Percentiles rank a stretch among this genome's conserved stretches.
phyloP scores from a whole-genome alignment of 2,113 vertebrate species.

The Petrocephalus microphthalmus region DNA sequence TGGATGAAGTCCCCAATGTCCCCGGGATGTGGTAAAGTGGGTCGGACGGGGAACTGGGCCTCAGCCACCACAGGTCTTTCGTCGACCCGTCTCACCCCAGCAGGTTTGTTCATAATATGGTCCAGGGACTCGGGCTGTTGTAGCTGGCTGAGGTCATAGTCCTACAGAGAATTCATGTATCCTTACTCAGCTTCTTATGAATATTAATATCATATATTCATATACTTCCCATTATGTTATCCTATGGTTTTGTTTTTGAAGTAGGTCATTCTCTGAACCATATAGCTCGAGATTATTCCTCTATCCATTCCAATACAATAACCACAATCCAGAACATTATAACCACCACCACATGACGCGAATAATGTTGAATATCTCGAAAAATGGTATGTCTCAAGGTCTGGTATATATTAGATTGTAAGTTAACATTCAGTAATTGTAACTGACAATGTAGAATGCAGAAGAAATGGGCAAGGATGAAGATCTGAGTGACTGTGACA shows the following conservation, averaged over 20 bases:
- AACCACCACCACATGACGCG: not conserved
- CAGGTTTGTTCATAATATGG: conserved; percentile 80
- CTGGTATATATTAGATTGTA: not conserved
- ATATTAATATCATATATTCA: not conserved
- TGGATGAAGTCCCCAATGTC: conserved; percentile 97
- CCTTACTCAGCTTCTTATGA: not conserved
- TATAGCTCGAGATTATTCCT: not conserved
- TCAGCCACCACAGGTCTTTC: conserved; percentile 90
- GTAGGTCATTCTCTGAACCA: not conserved
- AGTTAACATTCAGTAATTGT: not conserved
- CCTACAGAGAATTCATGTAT: conserved; percentile 41
- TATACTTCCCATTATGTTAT: not conserved
- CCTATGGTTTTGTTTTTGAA: not conserved
- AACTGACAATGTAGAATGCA: not conserved
- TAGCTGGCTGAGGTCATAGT: conserved; percentile 82
- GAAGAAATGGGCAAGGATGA: not conserved
- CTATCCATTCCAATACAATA: not conserved
- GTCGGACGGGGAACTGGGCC: conserved; percentile 86
- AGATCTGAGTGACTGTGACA: not conserved
- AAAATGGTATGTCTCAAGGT: not conserved
- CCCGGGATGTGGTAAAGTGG: conserved; percentile 86
- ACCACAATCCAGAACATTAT: not conserved
- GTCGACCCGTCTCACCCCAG: conserved; percentile 85
- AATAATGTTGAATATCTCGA: not conserved
- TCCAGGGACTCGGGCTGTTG: conserved; percentile 94